A percentile compares a stretch with the other conserved stretches of the same genome.
phyloP scores from a whole-genome alignment of 2,797 vertebrate genomes.

The Chromis chromis region DNA sequence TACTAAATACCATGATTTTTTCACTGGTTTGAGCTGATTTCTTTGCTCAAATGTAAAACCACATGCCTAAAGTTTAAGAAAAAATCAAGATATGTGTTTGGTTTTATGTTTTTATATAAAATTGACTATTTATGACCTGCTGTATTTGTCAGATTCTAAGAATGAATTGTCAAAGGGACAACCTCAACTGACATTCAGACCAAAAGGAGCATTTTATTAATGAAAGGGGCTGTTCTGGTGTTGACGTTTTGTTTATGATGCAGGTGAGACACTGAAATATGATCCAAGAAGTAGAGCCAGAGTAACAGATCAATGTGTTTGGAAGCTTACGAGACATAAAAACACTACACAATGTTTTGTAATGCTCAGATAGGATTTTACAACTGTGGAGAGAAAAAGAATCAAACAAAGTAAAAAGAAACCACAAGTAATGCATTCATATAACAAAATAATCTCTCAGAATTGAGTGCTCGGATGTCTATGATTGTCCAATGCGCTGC shows the following conservation, averaged over 20 bases:
- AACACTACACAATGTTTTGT: conserved; percentile 11
- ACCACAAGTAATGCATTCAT: not conserved
- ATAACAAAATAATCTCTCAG: not conserved
- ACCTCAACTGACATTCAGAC: not conserved
- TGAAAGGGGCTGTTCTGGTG: not conserved
- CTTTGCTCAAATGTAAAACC: not conserved
- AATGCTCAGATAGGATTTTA: not conserved
- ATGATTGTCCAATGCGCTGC: not conserved
- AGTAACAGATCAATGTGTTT: conserved; percentile 28
- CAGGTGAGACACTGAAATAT: conserved; percentile 15
- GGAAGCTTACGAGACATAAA: conserved; percentile 12
- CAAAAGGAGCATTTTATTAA: conserved; percentile 18
- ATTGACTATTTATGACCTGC: too few species aligned
- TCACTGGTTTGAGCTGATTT: not conserved
- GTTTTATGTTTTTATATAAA: not conserved
- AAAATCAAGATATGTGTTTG: not conserved
- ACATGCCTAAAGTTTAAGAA: not conserved
- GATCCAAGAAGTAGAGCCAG: not conserved
- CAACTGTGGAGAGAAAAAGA: not conserved
- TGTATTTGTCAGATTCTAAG: not conserved
- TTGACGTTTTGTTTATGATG: conserved; percentile 14
- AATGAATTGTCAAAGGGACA: not conserved
- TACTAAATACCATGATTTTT: not conserved
- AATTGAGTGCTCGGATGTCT: not conserved
- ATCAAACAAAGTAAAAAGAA: not conserved